A percentile compares a stretch with the other conserved stretches of the same genome.
Conservation (phyloP, 2,113 vertebrate species). For the Charina bottae region DNA sequence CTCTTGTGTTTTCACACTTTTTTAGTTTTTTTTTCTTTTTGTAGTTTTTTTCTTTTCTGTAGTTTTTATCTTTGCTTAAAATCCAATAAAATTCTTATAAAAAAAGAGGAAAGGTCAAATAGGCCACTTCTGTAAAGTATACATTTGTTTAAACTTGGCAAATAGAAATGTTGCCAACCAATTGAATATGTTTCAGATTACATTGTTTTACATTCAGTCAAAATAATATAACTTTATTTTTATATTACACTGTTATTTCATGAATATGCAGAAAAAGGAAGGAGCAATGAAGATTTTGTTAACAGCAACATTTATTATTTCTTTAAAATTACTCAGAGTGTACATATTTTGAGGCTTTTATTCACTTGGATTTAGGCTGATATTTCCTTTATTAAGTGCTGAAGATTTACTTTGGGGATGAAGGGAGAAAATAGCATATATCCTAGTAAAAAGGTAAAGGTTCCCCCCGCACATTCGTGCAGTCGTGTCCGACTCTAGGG, state of each 20-base stretch:
- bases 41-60: too few species aligned
- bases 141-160: background rate
- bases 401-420: background rate
- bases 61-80: too few species aligned
- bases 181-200: background rate
- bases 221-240: background rate
- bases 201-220: slow-evolving; percentile 2
- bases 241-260: background rate
- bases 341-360: background rate
- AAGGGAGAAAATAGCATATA: background rate
- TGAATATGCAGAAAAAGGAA: background rate
- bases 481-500: too few species aligned
- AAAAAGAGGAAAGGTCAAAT: background rate
- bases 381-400: background rate
- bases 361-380: background rate
- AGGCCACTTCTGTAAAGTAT: background rate
- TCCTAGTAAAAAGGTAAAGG: too few species aligned
- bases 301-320: background rate
- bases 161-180: background rate
- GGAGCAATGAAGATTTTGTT: background rate
- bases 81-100: too few species aligned
- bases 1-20: too few species aligned
- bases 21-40: too few species aligned
- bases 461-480: too few species aligned
- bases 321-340: background rate